A percentile compares a stretch with the other conserved stretches of the same genome.
Conservation (phyloP, 2,797 vertebrate genomes). For the Microcaecilia unicolor region DNA sequence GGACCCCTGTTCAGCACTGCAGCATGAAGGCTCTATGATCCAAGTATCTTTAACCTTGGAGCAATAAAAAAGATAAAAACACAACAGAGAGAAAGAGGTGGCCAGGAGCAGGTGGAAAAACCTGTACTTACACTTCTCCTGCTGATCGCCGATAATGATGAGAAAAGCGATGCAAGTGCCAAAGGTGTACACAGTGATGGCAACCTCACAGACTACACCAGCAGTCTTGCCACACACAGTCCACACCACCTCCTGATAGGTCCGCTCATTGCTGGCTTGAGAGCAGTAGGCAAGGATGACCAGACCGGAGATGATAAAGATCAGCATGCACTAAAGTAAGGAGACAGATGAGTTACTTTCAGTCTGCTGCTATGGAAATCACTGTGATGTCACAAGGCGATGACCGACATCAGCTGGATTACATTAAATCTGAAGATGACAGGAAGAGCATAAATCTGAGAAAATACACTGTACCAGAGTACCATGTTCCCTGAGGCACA, state of each 20-base stretch:
- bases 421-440: no score
- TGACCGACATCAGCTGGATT: no score
- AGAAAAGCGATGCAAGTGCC: slow-evolving; percentile 96
- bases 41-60: no score
- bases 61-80: no score
- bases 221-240: slow-evolving; percentile 81
- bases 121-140: slow-evolving; percentile 80
- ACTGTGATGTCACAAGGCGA: no score
- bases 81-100: not conserved
- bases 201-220: slow-evolving; percentile 78
- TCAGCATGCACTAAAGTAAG: slow-evolving; percentile 89
- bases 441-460: no score
- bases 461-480: no score
- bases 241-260: slow-evolving; percentile 95
- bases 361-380: no score
- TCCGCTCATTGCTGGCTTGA: slow-evolving; percentile 82
- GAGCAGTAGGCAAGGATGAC: slow-evolving; percentile 93
- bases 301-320: slow-evolving; percentile 89
- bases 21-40: not conserved
- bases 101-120: not conserved
- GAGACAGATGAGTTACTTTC: no score
- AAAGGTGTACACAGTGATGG: slow-evolving; percentile 88
- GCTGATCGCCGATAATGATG: slow-evolving; percentile 94
- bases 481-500: no score
- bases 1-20: no score